phyloP scores from a whole-genome alignment of 2,113 vertebrate genomes.

The Neogobius melanostomus region DNA sequence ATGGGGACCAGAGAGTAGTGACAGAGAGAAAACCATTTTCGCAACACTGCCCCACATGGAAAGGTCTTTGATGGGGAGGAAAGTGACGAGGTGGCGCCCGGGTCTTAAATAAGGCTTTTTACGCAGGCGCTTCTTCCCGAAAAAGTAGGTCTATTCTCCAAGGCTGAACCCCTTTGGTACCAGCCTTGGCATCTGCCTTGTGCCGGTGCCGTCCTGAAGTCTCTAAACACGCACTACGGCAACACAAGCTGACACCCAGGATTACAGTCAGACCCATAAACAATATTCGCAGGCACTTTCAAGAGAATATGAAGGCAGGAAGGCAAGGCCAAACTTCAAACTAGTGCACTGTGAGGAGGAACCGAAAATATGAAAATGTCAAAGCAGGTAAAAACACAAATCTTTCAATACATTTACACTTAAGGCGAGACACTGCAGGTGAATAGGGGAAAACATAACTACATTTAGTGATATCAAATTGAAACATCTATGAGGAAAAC shows the following conservation, averaged over 20 bases:
- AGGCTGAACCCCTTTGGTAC: constrained; percentile 47
- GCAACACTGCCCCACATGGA: too few relatives aligned
- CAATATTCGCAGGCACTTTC: constrained; percentile 22
- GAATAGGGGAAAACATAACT: too few relatives aligned
- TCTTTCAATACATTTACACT: neutral
- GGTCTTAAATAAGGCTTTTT: constrained; percentile 16
- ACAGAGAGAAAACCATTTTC: too few relatives aligned
- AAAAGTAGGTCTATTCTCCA: constrained; percentile 53
- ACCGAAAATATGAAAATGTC: neutral
- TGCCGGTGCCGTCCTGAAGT: constrained; percentile 53
- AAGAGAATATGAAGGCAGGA: constrained; percentile 21
- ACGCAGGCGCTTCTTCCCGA: constrained; percentile 12
- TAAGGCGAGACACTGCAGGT: too few relatives aligned
- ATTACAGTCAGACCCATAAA: constrained; percentile 52
- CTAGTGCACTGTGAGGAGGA: neutral
- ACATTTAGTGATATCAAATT: too few relatives aligned
- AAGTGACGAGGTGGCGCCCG: neutral
- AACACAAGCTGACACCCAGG: constrained; percentile 55
- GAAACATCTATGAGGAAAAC: too few relatives aligned
- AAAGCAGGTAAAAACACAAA: too few relatives aligned
- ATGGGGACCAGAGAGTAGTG: too few relatives aligned
- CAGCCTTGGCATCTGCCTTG: constrained; percentile 48
- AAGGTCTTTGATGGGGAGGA: too few relatives aligned
- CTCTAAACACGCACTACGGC: constrained; percentile 50
- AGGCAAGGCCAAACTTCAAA: constrained; percentile 5